Evolutionary conservation across 2,797 vertebrate species (phyloP).

Genomic region (Calcarius lapponicus): DNA sequence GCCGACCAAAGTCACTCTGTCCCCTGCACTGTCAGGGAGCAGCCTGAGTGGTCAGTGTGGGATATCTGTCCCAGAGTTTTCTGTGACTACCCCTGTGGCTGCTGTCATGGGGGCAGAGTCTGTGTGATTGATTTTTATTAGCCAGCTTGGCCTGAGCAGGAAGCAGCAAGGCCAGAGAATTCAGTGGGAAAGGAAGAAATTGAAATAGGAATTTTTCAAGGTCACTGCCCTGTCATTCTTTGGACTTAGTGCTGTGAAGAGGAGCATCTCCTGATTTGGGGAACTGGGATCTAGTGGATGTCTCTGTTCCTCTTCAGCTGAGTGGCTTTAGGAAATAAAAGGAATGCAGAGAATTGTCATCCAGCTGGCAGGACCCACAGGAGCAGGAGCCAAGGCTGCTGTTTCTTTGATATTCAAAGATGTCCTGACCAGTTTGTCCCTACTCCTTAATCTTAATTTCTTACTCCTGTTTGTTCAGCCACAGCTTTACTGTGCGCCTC

Average conservation of each 20-base stretch:
- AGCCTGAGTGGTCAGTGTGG: neutral
- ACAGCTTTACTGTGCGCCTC: neutral
- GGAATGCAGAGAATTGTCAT: neutral
- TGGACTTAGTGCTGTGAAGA: neutral
- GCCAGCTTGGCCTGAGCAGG: neutral
- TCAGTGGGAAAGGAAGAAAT: conserved; percentile 15
- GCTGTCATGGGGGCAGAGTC: neutral
- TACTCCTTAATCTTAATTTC: neutral
- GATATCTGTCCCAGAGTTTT: neutral
- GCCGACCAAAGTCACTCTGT: neutral
- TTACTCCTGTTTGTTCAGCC: neutral
- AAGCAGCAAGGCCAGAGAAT: neutral
- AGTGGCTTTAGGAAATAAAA: neutral
- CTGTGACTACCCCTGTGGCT: neutral
- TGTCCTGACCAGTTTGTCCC: neutral
- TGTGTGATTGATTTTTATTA: neutral
- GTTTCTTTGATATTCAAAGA: neutral
- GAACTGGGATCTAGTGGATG: neutral
- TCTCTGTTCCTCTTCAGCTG: neutral
- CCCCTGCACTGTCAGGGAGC: neutral
- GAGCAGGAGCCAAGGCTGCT: neutral
- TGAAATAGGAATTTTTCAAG: neutral
- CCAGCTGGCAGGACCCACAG: neutral
- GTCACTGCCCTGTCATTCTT: conserved; percentile 38
- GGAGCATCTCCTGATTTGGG: neutral